Evolutionary conservation across 2,113 vertebrate genomes (phyloP).

Genomic region (Nyctereutes procyonoides): DNA sequence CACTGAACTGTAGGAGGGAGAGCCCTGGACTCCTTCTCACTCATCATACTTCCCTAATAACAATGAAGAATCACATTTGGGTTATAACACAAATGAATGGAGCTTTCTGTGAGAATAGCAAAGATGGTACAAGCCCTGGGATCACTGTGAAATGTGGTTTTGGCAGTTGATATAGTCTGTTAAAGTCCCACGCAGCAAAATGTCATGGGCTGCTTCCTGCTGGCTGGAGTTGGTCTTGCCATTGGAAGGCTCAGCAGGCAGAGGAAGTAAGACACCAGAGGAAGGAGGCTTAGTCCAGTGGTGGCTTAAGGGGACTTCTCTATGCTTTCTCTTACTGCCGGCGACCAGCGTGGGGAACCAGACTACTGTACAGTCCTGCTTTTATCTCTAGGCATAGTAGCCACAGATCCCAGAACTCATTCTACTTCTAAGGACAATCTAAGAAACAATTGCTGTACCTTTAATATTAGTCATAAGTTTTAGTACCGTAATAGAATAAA

Average conservation of each 20-base stretch:
- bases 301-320: background rate
- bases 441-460: background rate
- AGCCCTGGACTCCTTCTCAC: no score
- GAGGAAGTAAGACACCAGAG: background rate
- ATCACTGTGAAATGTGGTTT: background rate
- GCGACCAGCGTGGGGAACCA: background rate
- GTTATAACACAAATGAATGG: background rate
- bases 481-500: background rate
- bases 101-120: background rate
- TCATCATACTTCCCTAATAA: background rate
- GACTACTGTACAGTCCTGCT: background rate
- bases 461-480: background rate
- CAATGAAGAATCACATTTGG: background rate
- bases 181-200: background rate
- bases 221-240: background rate
- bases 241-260: background rate
- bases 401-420: background rate
- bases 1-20: background rate
- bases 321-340: background rate
- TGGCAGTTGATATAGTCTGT: background rate
- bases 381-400: background rate
- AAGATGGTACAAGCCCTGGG: background rate
- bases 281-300: no score
- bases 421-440: background rate
- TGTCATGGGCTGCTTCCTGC: background rate